Conservation (phyloP, 2,113 vertebrate species). For the Ascaphus truei region DNA sequence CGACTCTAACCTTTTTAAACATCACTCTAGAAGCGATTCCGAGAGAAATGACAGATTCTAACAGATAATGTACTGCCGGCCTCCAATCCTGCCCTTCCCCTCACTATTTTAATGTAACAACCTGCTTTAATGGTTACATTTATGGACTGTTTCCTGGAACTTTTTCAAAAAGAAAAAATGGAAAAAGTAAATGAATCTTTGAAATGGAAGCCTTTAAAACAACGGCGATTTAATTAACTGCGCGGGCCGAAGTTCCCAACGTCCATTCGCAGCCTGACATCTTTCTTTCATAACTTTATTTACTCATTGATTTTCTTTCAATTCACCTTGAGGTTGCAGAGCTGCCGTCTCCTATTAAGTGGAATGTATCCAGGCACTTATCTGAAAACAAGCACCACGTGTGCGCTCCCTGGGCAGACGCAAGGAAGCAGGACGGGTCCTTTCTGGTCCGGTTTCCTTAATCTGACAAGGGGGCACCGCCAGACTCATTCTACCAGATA, state of each 20-base stretch:
- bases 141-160: constrained; percentile 57
- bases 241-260: background rate
- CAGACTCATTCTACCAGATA: too few species aligned
- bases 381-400: background rate
- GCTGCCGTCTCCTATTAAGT: constrained; percentile 1
- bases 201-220: constrained; percentile 35
- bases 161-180: constrained; percentile 45
- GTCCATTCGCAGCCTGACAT: background rate
- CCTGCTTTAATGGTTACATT: constrained; percentile 52
- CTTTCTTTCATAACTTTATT: constrained; percentile 27
- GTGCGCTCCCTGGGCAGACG: background rate
- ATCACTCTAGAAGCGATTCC: constrained; percentile 17
- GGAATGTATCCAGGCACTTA: constrained; percentile 15
- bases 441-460: background rate
- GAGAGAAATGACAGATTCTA: constrained; percentile 29
- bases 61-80: constrained; percentile 40
- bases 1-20: background rate
- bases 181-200: constrained; percentile 40
- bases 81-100: constrained; percentile 32
- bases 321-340: background rate
- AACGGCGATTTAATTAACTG: constrained; percentile 29
- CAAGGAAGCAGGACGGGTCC: background rate
- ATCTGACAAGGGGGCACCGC: too few species aligned
- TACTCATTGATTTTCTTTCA: constrained; percentile 24
- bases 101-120: constrained; percentile 56